Evolutionary conservation across 2,888 invertebrate species (phyloP).

Genomic region (Drosophila leonis): DNA sequence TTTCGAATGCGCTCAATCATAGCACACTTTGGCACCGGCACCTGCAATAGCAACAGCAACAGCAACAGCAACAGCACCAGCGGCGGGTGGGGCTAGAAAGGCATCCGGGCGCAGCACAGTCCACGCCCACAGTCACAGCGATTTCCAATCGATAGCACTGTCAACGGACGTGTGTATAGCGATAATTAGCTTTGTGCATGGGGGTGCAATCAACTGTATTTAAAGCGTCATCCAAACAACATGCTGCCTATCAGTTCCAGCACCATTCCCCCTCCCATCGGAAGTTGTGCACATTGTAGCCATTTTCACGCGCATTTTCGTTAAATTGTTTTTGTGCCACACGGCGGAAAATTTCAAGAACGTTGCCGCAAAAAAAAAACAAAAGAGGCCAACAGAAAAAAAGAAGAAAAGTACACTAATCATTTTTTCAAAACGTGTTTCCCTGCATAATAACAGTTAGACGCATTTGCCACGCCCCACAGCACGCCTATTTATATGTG

Average conservation of each 20-base stretch:
- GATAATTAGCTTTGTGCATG: slow-evolving; percentile 45
- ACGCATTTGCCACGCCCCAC: slow-evolving; percentile 39
- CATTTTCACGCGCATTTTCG: slow-evolving; percentile 48
- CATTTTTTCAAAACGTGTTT: slow-evolving; percentile 20
- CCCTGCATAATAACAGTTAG: slow-evolving; percentile 43
- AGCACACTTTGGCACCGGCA: slow-evolving; percentile 17
- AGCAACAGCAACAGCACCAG: not conserved
- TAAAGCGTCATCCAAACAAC: slow-evolving; percentile 34
- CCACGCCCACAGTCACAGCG: slow-evolving; percentile 36
- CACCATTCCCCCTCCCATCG: too few species aligned
- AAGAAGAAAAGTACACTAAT: slow-evolving; percentile 2
- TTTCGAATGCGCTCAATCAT: slow-evolving; percentile 40
- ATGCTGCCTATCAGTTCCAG: not conserved
- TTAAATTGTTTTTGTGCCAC: slow-evolving; percentile 50
- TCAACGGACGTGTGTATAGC: slow-evolving; percentile 34
- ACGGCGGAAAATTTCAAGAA: slow-evolving; percentile 45
- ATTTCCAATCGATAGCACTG: slow-evolving; percentile 45
- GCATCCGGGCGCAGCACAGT: not conserved
- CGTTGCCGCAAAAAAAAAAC: slow-evolving; percentile 6
- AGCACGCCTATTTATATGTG: slow-evolving; percentile 31
- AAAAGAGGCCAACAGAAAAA: not conserved
- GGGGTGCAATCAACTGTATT: slow-evolving; percentile 32
- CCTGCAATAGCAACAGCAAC: not conserved
- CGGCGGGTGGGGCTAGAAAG: not conserved
- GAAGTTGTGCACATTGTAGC: slow-evolving; percentile 24